Percentiles rank a stretch among this genome's conserved stretches.
Conservation (phyloP, 2,888 invertebrate genomes). For the Ryuthela nishihirai region DNA sequence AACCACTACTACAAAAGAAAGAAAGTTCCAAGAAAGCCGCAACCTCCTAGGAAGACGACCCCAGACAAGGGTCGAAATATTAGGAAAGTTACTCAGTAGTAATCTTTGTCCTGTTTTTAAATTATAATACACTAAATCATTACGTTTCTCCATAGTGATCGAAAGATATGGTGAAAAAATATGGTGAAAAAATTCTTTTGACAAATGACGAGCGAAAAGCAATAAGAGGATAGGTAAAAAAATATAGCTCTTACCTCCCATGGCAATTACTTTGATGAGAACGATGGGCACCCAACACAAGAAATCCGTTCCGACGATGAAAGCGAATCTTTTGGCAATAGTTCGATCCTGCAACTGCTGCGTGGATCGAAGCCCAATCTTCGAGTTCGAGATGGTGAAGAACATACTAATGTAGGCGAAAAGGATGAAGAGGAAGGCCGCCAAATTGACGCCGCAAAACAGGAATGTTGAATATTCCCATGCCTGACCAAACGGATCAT, state of each 20-base stretch:
- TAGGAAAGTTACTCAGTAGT: too few species aligned
- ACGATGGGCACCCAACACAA: slow-evolving; percentile 62
- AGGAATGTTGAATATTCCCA: slow-evolving; percentile 59
- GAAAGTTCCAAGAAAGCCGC: too few species aligned
- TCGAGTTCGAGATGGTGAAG: slow-evolving; percentile 58
- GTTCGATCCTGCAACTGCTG: slow-evolving; percentile 58
- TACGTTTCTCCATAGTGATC: too few species aligned
- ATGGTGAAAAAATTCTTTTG: too few species aligned
- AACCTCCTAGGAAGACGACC: too few species aligned
- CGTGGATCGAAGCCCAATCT: slow-evolving; percentile 59
- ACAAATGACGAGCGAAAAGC: background rate
- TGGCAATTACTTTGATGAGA: slow-evolving; percentile 57
- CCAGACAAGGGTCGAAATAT: too few species aligned
- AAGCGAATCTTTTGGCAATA: slow-evolving; percentile 59
- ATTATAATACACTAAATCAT: too few species aligned
- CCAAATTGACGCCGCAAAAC: slow-evolving; percentile 58
- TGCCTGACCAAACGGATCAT: slow-evolving; percentile 55
- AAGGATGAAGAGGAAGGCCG: slow-evolving; percentile 58
- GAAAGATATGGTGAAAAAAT: too few species aligned
- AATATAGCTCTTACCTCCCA: slow-evolving; percentile 53
- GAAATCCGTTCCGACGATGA: slow-evolving; percentile 61
- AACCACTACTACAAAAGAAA: too few species aligned
- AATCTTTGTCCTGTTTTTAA: too few species aligned
- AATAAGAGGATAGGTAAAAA: background rate
- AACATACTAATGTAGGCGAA: slow-evolving; percentile 60